These are phyloP conservation scores for Enteromius viviparus DNA, from an alignment of 2,797 vertebrate genomes.

Conservation along the genomic window DNA sequence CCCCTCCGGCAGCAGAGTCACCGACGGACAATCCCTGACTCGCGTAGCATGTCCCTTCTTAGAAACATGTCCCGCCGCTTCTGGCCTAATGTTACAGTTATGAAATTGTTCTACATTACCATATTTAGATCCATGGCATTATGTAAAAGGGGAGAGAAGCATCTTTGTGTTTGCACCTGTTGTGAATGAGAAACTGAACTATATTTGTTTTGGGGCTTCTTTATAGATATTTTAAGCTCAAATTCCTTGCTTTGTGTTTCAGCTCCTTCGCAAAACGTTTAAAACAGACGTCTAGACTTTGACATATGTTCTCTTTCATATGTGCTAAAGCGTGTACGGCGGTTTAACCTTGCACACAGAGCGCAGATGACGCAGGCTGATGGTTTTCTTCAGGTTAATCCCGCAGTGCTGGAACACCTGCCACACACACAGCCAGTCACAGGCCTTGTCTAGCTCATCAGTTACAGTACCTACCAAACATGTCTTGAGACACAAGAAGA, in stretches of 20 bases:
- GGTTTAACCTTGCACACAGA: background rate
- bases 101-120: slow-evolving; percentile 30
- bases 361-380: background rate
- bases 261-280: background rate
- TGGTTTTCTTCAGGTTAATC: slow-evolving; percentile 19
- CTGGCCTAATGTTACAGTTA: slow-evolving; percentile 46
- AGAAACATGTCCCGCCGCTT: slow-evolving; percentile 17
- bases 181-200: background rate
- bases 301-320: background rate
- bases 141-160: slow-evolving; percentile 33
- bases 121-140: slow-evolving; percentile 49
- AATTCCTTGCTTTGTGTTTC: background rate
- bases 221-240: background rate
- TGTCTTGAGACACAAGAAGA: slow-evolving; percentile 7
- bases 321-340: background rate
- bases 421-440: background rate
- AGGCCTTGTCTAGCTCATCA: background rate
- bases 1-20: slow-evolving; percentile 6
- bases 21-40: slow-evolving; percentile 5
- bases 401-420: slow-evolving; percentile 25
- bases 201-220: background rate
- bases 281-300: slow-evolving; percentile 15
- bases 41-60: background rate
- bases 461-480: background rate
- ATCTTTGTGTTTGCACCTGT: background rate